Evolutionary conservation across 2,797 vertebrate species (phyloP).

Genomic region (Peromyscus attwateri): DNA sequence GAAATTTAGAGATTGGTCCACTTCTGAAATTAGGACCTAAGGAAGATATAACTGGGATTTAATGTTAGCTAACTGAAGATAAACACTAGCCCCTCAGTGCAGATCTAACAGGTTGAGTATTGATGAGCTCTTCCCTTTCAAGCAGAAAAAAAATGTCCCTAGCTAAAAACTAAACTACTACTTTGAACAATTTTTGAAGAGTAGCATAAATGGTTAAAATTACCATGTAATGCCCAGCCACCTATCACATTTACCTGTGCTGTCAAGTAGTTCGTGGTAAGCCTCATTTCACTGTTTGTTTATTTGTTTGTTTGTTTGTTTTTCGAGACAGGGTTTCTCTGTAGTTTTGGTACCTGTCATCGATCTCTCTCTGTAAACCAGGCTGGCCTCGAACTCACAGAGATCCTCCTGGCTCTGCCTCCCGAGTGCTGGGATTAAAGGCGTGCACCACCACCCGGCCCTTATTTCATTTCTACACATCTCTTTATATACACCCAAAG

Average conservation of each 20-base stretch:
- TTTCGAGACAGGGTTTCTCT: too few relatives aligned
- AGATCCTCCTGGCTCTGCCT: too few relatives aligned
- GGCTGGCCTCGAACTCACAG: too few relatives aligned
- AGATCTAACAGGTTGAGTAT: neutral
- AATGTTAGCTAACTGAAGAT: neutral
- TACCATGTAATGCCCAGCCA: neutral
- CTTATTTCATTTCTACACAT: neutral
- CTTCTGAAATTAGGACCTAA: neutral
- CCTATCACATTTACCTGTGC: neutral
- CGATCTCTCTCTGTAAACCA: too few relatives aligned
- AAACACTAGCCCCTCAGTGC: neutral
- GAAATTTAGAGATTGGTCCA: neutral
- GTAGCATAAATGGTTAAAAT: neutral
- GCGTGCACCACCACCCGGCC: too few relatives aligned
- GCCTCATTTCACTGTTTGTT: too few relatives aligned
- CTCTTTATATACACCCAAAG: neutral
- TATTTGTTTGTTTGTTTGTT: too few relatives aligned
- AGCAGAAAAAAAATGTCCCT: neutral
- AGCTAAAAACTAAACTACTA: neutral
- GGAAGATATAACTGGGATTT: neutral
- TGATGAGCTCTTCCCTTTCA: neutral
- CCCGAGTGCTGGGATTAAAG: too few relatives aligned
- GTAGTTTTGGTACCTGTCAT: too few relatives aligned
- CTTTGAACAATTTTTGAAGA: neutral
- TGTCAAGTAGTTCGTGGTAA: neutral